Conservation (phyloP, 2,797 vertebrate species). For the Squalus acanthias region DNA sequence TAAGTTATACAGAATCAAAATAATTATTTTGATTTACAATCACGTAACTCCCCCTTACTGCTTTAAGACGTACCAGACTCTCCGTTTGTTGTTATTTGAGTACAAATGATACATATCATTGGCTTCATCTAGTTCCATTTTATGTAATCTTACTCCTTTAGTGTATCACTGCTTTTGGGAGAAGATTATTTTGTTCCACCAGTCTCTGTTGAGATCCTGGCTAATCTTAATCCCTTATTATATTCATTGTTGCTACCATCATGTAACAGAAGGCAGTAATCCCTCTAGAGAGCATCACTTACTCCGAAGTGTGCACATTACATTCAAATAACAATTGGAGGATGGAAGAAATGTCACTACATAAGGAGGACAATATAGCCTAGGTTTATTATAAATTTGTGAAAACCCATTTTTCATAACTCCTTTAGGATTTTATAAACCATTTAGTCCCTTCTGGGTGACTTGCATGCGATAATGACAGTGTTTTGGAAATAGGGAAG, state of each 20-base stretch:
- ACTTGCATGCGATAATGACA: neutral
- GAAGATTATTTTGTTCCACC: neutral
- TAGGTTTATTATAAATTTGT: neutral
- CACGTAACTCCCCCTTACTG: too few species aligned
- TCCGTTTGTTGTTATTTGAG: too few species aligned
- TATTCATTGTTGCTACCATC: neutral
- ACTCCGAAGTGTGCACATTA: neutral
- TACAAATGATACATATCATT: neutral
- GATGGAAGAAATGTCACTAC: neutral
- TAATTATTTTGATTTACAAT: too few species aligned
- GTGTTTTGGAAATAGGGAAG: too few species aligned
- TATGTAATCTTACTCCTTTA: neutral
- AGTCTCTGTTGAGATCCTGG: neutral
- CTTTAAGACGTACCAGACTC: too few species aligned
- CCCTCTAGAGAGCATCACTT: neutral
- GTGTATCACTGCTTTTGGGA: neutral
- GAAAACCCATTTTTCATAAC: neutral
- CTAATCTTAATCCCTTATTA: neutral
- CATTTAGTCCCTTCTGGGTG: neutral
- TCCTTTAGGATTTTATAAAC: neutral
- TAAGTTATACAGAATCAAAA: too few species aligned
- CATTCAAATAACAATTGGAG: neutral
- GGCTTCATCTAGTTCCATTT: neutral
- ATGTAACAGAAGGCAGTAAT: neutral
- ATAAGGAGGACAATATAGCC: neutral